Percentiles rank a stretch among this genome's conserved stretches.
Evolutionary conservation across 2,113 vertebrate genomes (phyloP).

Genomic region (Cettia cetti): DNA sequence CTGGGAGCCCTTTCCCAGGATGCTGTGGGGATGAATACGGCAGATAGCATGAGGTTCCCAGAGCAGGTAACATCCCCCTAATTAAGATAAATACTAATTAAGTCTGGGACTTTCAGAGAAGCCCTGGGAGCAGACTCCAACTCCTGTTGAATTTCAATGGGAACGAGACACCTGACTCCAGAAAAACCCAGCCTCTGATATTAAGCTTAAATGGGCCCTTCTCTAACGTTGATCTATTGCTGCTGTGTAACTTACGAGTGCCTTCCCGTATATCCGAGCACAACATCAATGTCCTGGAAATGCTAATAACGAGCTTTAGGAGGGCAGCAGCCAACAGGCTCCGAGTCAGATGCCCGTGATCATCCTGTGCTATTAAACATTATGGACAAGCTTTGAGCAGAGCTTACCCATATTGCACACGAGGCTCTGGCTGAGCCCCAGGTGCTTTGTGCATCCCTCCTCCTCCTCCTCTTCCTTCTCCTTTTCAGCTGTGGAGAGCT

Average conservation of each 20-base stretch:
- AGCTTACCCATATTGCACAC: background rate
- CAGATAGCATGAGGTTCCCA: conserved; percentile 29
- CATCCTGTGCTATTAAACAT: conserved; percentile 11
- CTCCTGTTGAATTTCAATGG: conserved; percentile 63
- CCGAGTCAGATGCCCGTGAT: background rate
- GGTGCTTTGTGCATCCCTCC: background rate
- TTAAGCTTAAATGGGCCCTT: conserved; percentile 32
- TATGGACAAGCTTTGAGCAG: background rate
- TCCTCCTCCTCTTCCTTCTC: background rate
- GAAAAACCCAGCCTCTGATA: conserved; percentile 26
- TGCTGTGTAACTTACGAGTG: background rate
- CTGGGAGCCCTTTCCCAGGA: conserved; percentile 14
- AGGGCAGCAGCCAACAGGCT: background rate
- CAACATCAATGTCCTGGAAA: conserved; percentile 51
- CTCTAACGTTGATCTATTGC: conserved; percentile 35
- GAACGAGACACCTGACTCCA: conserved; percentile 32
- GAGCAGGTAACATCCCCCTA: conserved; percentile 57
- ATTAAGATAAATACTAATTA: conserved; percentile 68
- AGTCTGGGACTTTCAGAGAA: conserved; percentile 64
- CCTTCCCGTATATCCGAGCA: conserved; percentile 38
- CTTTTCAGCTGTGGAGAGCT: background rate
- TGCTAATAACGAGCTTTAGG: conserved; percentile 51
- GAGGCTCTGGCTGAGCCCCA: background rate
- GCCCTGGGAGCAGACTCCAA: conserved; percentile 51
- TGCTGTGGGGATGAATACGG: background rate